Conservation (phyloP, 2,113 vertebrate species). For the Hippocampus abdominalis region DNA sequence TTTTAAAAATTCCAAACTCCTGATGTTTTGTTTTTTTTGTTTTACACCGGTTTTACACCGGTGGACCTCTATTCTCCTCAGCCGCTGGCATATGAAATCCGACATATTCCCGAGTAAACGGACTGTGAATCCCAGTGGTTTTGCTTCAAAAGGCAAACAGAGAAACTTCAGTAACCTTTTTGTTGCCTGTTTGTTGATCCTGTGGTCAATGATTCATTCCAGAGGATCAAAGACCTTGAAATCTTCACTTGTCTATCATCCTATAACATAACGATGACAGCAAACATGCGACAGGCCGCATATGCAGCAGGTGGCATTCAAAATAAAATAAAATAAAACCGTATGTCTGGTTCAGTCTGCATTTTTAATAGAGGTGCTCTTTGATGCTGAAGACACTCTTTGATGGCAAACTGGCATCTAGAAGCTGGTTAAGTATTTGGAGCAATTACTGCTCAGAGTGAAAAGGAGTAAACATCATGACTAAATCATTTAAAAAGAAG, state of each 20-base stretch:
- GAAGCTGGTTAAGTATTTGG: constrained; percentile 60
- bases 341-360: constrained; percentile 23
- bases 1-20: no score
- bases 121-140: background rate
- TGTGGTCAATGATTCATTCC: constrained; percentile 60
- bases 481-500: constrained; percentile 56
- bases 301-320: background rate
- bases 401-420: constrained; percentile 63
- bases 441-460: constrained; percentile 63
- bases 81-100: background rate
- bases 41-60: no score
- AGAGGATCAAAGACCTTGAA: constrained; percentile 40
- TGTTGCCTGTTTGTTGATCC: constrained; percentile 41
- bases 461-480: constrained; percentile 63
- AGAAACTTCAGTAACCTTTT: background rate
- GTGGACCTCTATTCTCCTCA: background rate
- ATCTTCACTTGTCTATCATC: constrained; percentile 3
- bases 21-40: no score
- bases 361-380: constrained; percentile 61
- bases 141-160: constrained; percentile 1
- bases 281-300: background rate
- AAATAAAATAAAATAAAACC: constrained; percentile 13
- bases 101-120: background rate
- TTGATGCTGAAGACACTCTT: constrained; percentile 63
- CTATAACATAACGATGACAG: background rate